Base-by-base conservation (phyloP, 2,888 invertebrate genomes). In the Chrysolina americana region DNA sequence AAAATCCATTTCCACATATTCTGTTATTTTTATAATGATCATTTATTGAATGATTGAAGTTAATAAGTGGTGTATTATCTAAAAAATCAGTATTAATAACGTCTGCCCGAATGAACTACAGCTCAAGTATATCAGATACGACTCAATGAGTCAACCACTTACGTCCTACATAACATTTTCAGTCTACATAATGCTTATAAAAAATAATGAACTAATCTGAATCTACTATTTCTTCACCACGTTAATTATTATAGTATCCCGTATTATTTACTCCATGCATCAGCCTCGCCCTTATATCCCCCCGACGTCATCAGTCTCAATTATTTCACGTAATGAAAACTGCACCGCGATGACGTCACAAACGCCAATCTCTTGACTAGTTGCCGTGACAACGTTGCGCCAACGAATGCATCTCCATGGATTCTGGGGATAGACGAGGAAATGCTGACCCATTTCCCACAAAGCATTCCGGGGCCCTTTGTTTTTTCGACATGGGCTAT, bases 271-370 rank as follows among this genome's bases (percentile, higher is more conserved):
- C 1, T 15, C 15, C 5, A 13, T 44, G 11, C 21, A 11, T 19
- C 13, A 53, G 53, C 21, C 11, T 19, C 53, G 21, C 53, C 53
- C 21, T 53, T n/a, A n/a, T n/a, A n/a, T n/a, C n/a, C 6, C 17
- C n/a, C 53, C 21, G 76, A 76, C 76, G 76, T 76, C 76, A 76
- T 65, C 65, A 23, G 62, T 56, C 53, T 63, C 41, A 72, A 70
- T 70, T 53, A 70, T 68, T 73, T 70, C 65, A 64, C 63, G 73
- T 73, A 68, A 73, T 71, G 56, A 70, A 69, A 73, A 73, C 76
- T 76, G 73, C 68, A 68, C 68, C 44, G 50, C 53, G 68, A 68
- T 76, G 76, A 76, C 76, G 76, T 76, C 73, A 76, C 68, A 41
- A 13, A 47, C 53, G 73, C 41, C 71, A 65, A 73, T 73, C 68